Conservation (phyloP, 2,888 invertebrate species). For the Cantharis lateralis region DNA sequence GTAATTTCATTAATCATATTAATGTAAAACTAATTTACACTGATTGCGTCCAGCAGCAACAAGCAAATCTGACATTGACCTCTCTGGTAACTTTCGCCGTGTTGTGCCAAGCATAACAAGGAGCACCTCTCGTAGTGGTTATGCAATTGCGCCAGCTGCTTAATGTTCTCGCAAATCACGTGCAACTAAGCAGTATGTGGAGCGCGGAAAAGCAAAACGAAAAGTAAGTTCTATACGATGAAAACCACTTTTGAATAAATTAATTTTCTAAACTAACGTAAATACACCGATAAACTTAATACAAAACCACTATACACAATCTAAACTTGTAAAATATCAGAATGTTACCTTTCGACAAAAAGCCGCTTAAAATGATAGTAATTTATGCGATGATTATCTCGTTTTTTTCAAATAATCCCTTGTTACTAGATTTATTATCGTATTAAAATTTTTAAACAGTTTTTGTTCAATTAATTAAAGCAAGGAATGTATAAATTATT, state of each 20-base stretch:
- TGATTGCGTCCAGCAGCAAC: slow-evolving; percentile 26
- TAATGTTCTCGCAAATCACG: slow-evolving; percentile 23
- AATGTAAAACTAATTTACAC: slow-evolving; percentile 31
- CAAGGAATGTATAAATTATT: neutral
- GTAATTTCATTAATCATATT: slow-evolving; percentile 28
- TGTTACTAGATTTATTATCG: neutral
- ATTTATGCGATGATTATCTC: neutral
- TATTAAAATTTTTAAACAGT: neutral
- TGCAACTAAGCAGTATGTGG: slow-evolving; percentile 23
- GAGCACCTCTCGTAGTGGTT: slow-evolving; percentile 19
- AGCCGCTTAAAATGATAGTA: neutral
- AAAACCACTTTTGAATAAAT: neutral
- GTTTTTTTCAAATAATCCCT: neutral
- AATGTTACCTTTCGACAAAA: neutral
- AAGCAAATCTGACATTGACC: slow-evolving; percentile 33
- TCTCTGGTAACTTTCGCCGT: slow-evolving; percentile 32
- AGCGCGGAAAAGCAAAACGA: slow-evolving; percentile 16
- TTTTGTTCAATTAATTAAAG: neutral
- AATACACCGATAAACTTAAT: neutral
- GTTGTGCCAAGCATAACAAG: slow-evolving; percentile 29
- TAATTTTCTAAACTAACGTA: neutral
- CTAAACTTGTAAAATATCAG: neutral
- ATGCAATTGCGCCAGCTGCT: slow-evolving; percentile 27
- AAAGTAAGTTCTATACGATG: slow-evolving; percentile 2
- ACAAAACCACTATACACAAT: neutral